Percentiles rank a stretch among this genome's conserved stretches.
These are phyloP conservation scores for Sylvilagus floridanus DNA, from an alignment of 2,797 vertebrate species.

Conservation along the genomic window DNA sequence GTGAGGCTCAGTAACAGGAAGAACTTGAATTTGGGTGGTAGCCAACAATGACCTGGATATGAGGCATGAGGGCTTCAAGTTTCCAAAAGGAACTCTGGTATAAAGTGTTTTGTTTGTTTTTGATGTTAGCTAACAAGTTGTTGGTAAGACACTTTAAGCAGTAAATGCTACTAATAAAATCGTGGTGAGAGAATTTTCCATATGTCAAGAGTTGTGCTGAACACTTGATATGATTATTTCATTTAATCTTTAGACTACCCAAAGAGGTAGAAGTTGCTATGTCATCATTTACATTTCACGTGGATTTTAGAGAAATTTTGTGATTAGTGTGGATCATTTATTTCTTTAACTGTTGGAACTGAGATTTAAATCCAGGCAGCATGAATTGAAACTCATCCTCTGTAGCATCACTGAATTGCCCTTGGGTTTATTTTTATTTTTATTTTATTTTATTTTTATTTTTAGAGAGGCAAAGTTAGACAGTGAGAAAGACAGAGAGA, in stretches of 20 bases:
- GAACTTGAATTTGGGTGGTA: not conserved
- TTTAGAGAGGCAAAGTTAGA: too few relatives aligned
- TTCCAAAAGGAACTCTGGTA: not conserved
- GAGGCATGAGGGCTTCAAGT: slow-evolving; percentile 18
- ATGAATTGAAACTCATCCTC: not conserved
- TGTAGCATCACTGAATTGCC: not conserved
- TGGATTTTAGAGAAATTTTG: not conserved
- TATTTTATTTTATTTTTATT: too few relatives aligned
- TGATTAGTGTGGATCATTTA: not conserved
- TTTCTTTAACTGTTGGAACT: not conserved
- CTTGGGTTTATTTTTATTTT: not conserved
- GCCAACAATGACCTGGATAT: slow-evolving; percentile 1
- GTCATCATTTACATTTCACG: not conserved
- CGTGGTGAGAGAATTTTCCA: not conserved
- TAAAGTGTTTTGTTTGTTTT: slow-evolving; percentile 36
- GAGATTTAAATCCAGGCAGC: not conserved
- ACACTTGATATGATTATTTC: not conserved
- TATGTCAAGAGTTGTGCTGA: not conserved
- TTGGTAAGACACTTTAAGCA: slow-evolving; percentile 13
- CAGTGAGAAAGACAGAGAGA: too few relatives aligned
- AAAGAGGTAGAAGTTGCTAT: not conserved
- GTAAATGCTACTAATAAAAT: not conserved
- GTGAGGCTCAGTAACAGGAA: slow-evolving; percentile 31
- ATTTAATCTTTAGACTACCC: not conserved
- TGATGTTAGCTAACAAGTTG: not conserved